Base-by-base conservation (phyloP, 2,797 vertebrate genomes). In the Molossus molossus region DNA sequence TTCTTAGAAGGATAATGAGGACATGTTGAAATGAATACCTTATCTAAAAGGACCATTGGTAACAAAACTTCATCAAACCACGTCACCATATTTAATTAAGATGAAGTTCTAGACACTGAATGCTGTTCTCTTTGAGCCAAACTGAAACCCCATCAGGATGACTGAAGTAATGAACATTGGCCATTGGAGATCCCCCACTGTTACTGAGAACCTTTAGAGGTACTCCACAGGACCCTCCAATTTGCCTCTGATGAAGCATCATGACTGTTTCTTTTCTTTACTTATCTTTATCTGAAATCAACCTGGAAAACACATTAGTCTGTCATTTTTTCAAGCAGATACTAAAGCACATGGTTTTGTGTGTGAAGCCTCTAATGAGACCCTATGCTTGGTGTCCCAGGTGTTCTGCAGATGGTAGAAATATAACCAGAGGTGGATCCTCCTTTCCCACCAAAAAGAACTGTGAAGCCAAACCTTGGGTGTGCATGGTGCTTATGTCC, bases 261-360 rank as follows among this genome's bases (percentile, higher is more conserved):
- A 29, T 23, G 65, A 94, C 55, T 45, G 10, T 79, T 17, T 84
- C 86, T 87, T 87, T 65, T 3, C 13, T 88, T 70, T 88, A n/a
- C 79, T 89, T 85, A 95, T 97, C 91, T 91, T 92, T 92, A 95
- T 95, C 91, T 97, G 93, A 95, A 95, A 95, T 96, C 77, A 94
- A 58, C 48, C 60, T 91, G 83, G 91, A 90, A 96, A 94, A 91
- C 48, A 88, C 40, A 58, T 37, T 29, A 8, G 13, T 81, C 75
- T 91, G 64, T 75, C 40, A 25, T 70, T 90, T 69, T 94, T 91
- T 81, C 33, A 53, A 75, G 37, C 45, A 90, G 67, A 92, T 15
- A 72, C 18, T 76, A 65, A 87, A 87, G 83, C 70, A 45, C 21
- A 7, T 17, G 76, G 58, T 40, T 87, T 70, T 76, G 25, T 27